A percentile compares a stretch with the other conserved stretches of the same genome.
Evolutionary conservation across 2,797 vertebrate genomes (phyloP).

Genomic region (Notoglanidium macrostoma): DNA sequence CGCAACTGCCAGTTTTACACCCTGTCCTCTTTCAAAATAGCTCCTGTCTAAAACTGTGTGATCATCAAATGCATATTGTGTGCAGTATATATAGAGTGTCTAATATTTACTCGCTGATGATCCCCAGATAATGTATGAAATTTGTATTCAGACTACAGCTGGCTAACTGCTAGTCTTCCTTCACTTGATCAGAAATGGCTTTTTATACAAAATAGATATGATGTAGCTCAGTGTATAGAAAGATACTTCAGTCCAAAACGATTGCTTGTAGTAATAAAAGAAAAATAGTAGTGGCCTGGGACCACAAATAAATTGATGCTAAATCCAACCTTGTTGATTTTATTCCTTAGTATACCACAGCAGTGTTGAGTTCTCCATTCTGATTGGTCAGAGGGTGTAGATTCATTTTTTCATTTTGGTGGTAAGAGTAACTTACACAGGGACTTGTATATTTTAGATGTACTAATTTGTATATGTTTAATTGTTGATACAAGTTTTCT

Average conservation of each 20-base stretch:
- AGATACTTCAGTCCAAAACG: neutral
- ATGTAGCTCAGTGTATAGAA: neutral
- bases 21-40: slow-evolving; percentile 62
- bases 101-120: neutral
- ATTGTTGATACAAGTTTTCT: neutral
- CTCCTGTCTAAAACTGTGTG: slow-evolving; percentile 58
- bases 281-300: neutral
- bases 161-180: neutral
- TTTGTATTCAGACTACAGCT: neutral
- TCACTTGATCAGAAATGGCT: slow-evolving; percentile 1
- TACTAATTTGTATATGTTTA: no score
- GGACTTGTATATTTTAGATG: no score
- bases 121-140: neutral
- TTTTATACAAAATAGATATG: slow-evolving; percentile 31
- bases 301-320: neutral
- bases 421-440: neutral
- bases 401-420: neutral
- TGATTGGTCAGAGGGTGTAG: neutral
- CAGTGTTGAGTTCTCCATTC: neutral
- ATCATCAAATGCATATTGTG: slow-evolving; percentile 36
- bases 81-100: neutral
- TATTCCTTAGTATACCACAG: neutral
- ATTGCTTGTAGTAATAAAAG: neutral
- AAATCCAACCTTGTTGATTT: neutral
- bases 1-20: slow-evolving; percentile 60